Evolutionary conservation across 2,113 vertebrate species (phyloP), one percentile per base, ranked within the genome.

Genomic region (Nematolebias whitei): DNA sequence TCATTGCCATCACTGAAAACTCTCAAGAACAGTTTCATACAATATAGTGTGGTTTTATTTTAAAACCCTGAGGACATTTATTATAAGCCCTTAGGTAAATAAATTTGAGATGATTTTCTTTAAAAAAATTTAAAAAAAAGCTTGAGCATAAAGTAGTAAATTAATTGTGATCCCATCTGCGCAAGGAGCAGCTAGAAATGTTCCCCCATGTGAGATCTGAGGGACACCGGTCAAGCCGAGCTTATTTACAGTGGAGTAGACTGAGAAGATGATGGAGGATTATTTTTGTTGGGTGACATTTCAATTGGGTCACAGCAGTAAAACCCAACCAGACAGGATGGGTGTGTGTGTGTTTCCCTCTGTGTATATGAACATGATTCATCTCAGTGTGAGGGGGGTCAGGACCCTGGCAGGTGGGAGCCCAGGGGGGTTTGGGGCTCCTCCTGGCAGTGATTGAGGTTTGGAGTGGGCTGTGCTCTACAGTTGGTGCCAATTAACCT

Each of bases 401-500:
- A 68, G 57, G 51, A 35, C 62, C 68, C 24, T 13, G 26, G 79
- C 75, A 72, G 74, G 76, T 72, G 78, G 62, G 24, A 70, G 67
- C 64, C 59, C 79, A 62, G 76, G 55, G 73, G 68, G 75, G 68
- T 56, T 68, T 50, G 5, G 11, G 70, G 63, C 78, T 89, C 80
- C 82, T 86, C 81, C 70, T 49, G 12, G 76, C 74, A 76, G 62
- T 87, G 89, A 90, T 91, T 86, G 85, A 78, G 79, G 89, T 82
- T 83, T 71, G 66, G 75, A 83, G 74, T 35, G 7, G 75, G 59
- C 68, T 52, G 20, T 43, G 74, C 86, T 85, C 84, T 83, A 87
- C 84, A 85, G 84, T 89, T 79, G 62, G 63, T 67, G 83, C 79
- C 86, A 92, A 91, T 91, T 90, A 90, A 87, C 89, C 87, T 70